A percentile compares a stretch with the other conserved stretches of the same genome.
Conservation (phyloP, 2,797 vertebrate genomes). For the Molossus alvarezi region DNA sequence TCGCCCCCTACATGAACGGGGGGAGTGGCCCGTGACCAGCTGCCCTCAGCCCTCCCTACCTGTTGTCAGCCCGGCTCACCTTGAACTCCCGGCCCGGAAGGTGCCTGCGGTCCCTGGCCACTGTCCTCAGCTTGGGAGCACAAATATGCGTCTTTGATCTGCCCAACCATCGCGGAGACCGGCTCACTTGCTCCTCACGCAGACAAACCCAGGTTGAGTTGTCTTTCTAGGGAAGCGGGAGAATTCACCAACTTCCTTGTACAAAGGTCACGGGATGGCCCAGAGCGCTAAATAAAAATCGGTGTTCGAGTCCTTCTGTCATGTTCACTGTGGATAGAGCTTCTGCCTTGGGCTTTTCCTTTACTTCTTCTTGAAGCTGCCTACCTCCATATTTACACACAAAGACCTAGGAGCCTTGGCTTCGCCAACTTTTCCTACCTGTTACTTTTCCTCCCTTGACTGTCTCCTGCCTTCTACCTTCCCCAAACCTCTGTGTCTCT, state of each 20-base stretch:
- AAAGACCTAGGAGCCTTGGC: constrained; percentile 72
- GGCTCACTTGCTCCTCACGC: not conserved
- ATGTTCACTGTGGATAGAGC: not conserved
- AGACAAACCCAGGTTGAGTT: not conserved
- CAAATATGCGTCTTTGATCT: constrained; percentile 49
- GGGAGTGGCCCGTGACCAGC: constrained; percentile 76
- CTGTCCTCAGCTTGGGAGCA: not conserved
- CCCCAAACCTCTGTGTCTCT: not conserved
- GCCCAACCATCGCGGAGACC: not conserved
- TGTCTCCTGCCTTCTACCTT: not conserved
- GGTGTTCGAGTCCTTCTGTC: not conserved
- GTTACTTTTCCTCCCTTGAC: constrained; percentile 64
- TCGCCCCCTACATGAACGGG: constrained; percentile 55
- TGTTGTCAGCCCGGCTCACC: constrained; percentile 83
- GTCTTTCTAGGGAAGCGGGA: constrained; percentile 60
- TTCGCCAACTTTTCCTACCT: constrained; percentile 83
- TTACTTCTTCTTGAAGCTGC: constrained; percentile 31
- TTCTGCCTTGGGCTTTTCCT: constrained; percentile 51
- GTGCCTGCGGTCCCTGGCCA: constrained; percentile 52
- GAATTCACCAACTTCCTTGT: constrained; percentile 76
- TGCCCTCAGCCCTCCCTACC: constrained; percentile 72
- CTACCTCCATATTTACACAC: constrained; percentile 56
- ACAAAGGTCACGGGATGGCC: constrained; percentile 76
- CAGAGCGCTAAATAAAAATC: not conserved
- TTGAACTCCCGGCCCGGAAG: constrained; percentile 79